Base-by-base conservation (phyloP, 2,113 vertebrate genomes). In the Drymodes brunneopygia region DNA sequence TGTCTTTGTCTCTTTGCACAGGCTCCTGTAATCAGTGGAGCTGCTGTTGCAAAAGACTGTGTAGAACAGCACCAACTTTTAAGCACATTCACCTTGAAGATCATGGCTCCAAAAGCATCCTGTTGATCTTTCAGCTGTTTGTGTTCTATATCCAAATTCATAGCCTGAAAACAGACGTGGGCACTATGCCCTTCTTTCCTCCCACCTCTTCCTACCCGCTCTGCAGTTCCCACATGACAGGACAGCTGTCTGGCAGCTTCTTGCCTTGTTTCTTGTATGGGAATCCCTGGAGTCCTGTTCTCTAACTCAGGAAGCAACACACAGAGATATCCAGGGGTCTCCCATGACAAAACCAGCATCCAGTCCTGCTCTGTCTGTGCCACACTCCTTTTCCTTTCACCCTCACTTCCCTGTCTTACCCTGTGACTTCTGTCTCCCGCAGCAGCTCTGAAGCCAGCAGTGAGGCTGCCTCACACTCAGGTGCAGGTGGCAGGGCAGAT, bases 331-430 rank as follows among this genome's bases (percentile, higher is more conserved):
- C 17, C 38, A 40, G 31, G 15, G 7, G 6, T 64, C 4, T 82
- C 29, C 29, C 31, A 20, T 2, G 7, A 18, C 24, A 92, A 74
- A 90, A 40, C 2, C 19, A 67, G 17, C 2, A 3, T 6, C 18
- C 35, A 60, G 21, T 4, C 29, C 27, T 83, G 60, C 61, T 82
- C 36, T 80, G 8, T 11, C 36, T 28, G 5, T 1, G 1, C 8
- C 13, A 35, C 28, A 5, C 5, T 61, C 31, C 33, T 81, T 66
- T 71, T 65, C 9, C 10, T 28, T 40, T 48, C 65, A 22, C 18
- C 3, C 4, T 58, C 38, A 56, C 6, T 6, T 62, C 6, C 3
- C 5, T 10, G 4, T 29, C 25, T 67, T 12, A 47, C 2, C 4
- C 28, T 11, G 3, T 22, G 40, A 28, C 22, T 67, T 60, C 36